Percentiles rank a stretch among this genome's conserved stretches.
phyloP scores from a whole-genome alignment of 2,888 invertebrate genomes.

The Hemicrepidius hirtus region DNA sequence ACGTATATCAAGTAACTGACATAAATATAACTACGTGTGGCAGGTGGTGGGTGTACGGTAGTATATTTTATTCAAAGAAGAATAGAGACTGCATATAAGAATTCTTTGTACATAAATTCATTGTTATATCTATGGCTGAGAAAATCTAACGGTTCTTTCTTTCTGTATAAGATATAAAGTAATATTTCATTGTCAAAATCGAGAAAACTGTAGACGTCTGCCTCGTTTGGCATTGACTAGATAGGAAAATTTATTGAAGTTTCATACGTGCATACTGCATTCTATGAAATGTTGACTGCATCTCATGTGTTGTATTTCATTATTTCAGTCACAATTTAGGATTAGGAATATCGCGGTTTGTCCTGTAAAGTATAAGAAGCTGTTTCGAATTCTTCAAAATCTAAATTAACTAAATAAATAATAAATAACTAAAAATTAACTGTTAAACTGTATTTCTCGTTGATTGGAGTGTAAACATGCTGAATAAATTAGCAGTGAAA shows the following conservation, averaged over 20 bases:
- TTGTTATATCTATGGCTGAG: conserved; percentile 3
- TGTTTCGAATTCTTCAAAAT: too few relatives aligned
- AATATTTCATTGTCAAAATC: conserved; percentile 26
- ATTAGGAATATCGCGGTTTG: too few relatives aligned
- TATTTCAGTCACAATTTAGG: too few relatives aligned
- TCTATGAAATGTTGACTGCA: conserved; percentile 4
- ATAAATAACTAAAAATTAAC: too few relatives aligned
- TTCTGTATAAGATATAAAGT: conserved; percentile 31
- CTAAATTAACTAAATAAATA: too few relatives aligned
- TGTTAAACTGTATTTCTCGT: too few relatives aligned
- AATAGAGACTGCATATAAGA: conserved; percentile 22
- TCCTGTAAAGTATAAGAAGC: too few relatives aligned
- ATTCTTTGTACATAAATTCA: conserved; percentile 30
- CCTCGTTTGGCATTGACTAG: conserved; percentile 23
- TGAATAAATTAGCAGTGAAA: too few relatives aligned
- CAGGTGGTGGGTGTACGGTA: conserved; percentile 32
- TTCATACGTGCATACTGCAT: conserved; percentile 21
- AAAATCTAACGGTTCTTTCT: conserved; percentile 23
- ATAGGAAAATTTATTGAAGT: conserved; percentile 26
- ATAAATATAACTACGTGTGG: conserved; percentile 39
- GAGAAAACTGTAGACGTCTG: conserved; percentile 25
- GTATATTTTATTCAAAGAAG: conserved; percentile 38
- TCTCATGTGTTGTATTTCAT: background rate
- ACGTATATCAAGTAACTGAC: conserved; percentile 42
- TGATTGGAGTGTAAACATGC: too few relatives aligned